Base-by-base conservation (phyloP, 2,888 invertebrate genomes). In the Rhaphigaster nebulosa region DNA sequence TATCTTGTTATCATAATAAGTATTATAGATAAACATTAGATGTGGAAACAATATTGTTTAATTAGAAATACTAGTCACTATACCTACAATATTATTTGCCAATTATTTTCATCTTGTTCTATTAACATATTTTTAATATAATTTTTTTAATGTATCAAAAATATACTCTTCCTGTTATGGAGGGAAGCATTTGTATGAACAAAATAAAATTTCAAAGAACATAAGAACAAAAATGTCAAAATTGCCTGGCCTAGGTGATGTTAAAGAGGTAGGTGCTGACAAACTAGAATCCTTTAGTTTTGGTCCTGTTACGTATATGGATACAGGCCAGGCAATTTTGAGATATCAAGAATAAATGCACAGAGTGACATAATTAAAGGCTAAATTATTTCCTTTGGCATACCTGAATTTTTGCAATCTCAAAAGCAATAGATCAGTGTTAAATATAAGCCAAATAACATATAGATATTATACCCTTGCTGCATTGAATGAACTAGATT, bases 291-390 rank as follows among this genome's bases (percentile, higher is more conserved):
- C 65, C 10, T 89, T 89, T 89, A 76, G 90, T 54, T 90, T 90
- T 90, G 90, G 90, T 90, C 90, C 90, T 90, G 45, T 90, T 90
- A 90, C 90, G 90, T 90, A 90, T 90, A 90, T 90, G 41, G 90
- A 56, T 90, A 87, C 90, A 90, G 90, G 56, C 87, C 87, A 90
- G 60, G 45, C 45, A 87, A 80, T 65, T 90, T 90, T 34, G 52
- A 90, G 60, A 52, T 29, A 84, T 34, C 52, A 29, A 65, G n/a
- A 70, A 89, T 89, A 89, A 89, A 89, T 89, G 89, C 89, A 89
- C 70, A n/a, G 50, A 45, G 76, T 89, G 76, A 52, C 41, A 76
- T 50, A 50, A 76, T 70, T 70, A 50, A 89, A 89, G 89, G 89
- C 89, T 89, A 41, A 89, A 89, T 76, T 54, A 60, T 70, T 60